Percentiles rank a stretch among this genome's conserved stretches.
Conservation (phyloP, 2,888 invertebrate species). For the Furcula furcula region DNA sequence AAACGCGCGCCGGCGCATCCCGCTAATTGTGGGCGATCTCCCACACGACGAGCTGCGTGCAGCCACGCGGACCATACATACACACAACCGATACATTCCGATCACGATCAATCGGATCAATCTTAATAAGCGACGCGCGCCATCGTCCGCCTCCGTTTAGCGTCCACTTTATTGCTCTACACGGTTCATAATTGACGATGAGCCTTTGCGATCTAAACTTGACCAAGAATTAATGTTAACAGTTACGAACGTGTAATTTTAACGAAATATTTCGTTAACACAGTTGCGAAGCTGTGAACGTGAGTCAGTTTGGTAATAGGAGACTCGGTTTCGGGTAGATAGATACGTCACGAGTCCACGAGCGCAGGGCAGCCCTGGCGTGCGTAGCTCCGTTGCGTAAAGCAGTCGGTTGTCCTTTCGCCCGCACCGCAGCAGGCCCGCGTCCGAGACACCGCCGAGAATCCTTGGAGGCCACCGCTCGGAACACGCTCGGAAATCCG, state of each 20-base stretch:
- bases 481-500: slow-evolving; percentile 81
- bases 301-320: slow-evolving; percentile 69
- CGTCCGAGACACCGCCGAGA: slow-evolving; percentile 69
- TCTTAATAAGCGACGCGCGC: slow-evolving; percentile 14
- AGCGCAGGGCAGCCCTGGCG: slow-evolving; percentile 32
- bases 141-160: slow-evolving; percentile 6
- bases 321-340: slow-evolving; percentile 43
- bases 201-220: slow-evolving; percentile 43
- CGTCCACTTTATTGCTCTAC: slow-evolving; percentile 12
- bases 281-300: slow-evolving; percentile 67
- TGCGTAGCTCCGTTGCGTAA: slow-evolving; percentile 57
- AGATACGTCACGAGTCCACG: slow-evolving; percentile 49
- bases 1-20: slow-evolving; percentile 67
- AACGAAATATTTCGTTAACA: slow-evolving; percentile 65
- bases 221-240: slow-evolving; percentile 57
- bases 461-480: slow-evolving; percentile 78
- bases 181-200: slow-evolving; percentile 19
- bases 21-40: slow-evolving; percentile 74
- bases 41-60: slow-evolving; percentile 37
- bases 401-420: slow-evolving; percentile 58
- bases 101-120: slow-evolving; percentile 11
- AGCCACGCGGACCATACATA: slow-evolving; percentile 24
- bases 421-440: slow-evolving; percentile 39
- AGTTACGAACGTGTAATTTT: slow-evolving; percentile 50
- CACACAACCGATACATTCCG: slow-evolving; percentile 12